Evolutionary conservation across 2,113 vertebrate genomes (phyloP).

Genomic region (Oryzias curvinotus): DNA sequence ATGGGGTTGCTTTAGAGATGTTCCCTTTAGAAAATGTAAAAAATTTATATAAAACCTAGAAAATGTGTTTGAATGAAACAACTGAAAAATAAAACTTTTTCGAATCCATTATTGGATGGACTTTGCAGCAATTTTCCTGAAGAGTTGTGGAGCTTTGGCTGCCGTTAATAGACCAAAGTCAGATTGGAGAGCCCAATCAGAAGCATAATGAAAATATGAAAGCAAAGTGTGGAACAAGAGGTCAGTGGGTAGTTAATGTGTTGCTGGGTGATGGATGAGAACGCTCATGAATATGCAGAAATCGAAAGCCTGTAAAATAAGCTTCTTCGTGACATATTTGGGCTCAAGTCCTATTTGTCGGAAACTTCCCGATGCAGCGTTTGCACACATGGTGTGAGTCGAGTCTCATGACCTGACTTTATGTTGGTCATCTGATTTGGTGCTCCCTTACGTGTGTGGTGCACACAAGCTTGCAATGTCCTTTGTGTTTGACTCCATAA

Average conservation of each 20-base stretch:
- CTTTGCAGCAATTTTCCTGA: background rate
- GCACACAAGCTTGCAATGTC: background rate
- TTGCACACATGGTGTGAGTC: slow-evolving; percentile 3
- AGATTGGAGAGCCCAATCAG: background rate
- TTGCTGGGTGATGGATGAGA: slow-evolving; percentile 25
- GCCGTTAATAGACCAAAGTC: background rate
- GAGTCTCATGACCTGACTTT: background rate
- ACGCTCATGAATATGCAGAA: slow-evolving; percentile 53
- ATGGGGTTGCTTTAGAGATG: no score
- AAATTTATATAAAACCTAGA: no score
- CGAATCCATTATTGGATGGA: background rate
- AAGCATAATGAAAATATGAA: slow-evolving; percentile 29
- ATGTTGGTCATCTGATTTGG: background rate
- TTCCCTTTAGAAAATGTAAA: no score
- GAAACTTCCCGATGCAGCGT: slow-evolving; percentile 3
- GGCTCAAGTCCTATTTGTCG: slow-evolving; percentile 32
- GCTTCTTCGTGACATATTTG: slow-evolving; percentile 10
- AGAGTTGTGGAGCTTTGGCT: slow-evolving; percentile 13
- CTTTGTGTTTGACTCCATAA: background rate
- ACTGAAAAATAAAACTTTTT: background rate
- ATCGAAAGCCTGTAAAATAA: slow-evolving; percentile 10
- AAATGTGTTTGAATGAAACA: no score
- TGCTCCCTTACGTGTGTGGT: slow-evolving; percentile 14
- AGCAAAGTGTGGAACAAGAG: slow-evolving; percentile 10
- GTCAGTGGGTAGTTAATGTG: slow-evolving; percentile 29